A percentile compares a stretch with the other conserved stretches of the same genome.
phyloP scores from a whole-genome alignment of 1,140 invertebrate genomes.

The Cotesia vestalis region DNA sequence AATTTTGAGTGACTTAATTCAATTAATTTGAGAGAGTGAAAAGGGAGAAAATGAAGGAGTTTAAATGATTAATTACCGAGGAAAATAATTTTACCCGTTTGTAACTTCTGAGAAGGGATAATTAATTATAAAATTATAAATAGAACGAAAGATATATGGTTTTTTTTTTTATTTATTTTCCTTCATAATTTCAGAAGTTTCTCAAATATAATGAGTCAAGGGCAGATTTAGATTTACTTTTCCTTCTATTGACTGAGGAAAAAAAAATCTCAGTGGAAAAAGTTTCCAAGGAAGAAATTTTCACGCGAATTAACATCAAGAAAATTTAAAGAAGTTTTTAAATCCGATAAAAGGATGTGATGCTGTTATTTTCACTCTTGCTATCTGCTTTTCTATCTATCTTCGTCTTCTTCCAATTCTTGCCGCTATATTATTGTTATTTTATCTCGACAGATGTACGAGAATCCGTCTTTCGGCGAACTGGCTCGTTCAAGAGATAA shows the following conservation, averaged over 20 bases:
- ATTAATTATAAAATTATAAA: background rate
- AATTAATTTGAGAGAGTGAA: no score
- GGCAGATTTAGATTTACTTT: background rate
- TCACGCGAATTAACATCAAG: slow-evolving; percentile 24
- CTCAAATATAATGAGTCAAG: slow-evolving; percentile 2
- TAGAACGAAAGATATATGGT: background rate
- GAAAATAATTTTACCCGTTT: no score
- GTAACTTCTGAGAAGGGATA: no score
- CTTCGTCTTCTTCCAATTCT: background rate
- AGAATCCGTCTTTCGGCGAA: slow-evolving; percentile 14
- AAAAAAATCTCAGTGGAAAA: slow-evolving; percentile 12
- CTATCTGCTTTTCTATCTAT: background rate
- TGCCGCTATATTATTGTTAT: slow-evolving; percentile 1
- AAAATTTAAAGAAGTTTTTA: slow-evolving; percentile 35
- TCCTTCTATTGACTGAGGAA: background rate
- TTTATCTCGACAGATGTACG: slow-evolving; percentile 28
- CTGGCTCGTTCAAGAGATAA: slow-evolving; percentile 23
- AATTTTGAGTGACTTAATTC: no score
- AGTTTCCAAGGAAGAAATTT: slow-evolving; percentile 14
- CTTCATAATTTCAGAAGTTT: background rate
- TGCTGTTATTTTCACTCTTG: background rate
- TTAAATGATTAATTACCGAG: no score
- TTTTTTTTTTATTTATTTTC: background rate
- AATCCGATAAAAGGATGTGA: slow-evolving; percentile 37
- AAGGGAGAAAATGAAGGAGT: no score